phyloP scores from a whole-genome alignment of 2,113 vertebrate genomes.

The Polypterus bichir region DNA sequence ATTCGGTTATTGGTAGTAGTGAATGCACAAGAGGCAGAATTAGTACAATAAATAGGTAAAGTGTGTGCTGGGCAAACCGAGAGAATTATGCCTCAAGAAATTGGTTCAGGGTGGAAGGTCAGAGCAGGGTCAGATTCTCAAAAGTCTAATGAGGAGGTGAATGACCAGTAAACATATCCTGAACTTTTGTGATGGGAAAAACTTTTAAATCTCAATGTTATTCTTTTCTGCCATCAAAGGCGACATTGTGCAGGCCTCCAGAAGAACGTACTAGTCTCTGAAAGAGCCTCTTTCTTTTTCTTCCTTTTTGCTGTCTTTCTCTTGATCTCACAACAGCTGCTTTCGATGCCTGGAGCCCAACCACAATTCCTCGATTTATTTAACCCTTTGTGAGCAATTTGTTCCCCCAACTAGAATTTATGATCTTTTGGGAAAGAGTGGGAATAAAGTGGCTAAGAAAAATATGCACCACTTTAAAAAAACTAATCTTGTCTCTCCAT shows the following conservation, averaged over 20 bases:
- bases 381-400: too few species aligned
- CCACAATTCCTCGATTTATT: constrained; percentile 50
- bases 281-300: constrained; percentile 60
- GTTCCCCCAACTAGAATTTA: too few species aligned
- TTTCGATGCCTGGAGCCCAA: constrained; percentile 42
- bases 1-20: too few species aligned
- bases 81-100: too few species aligned
- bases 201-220: constrained; percentile 63
- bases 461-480: too few species aligned
- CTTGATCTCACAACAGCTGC: constrained; percentile 47
- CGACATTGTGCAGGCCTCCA: constrained; percentile 61
- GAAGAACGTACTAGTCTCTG: constrained; percentile 60
- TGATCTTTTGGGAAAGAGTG: too few species aligned
- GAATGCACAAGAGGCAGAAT: too few species aligned
- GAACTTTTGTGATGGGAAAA: constrained; percentile 52
- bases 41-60: too few species aligned
- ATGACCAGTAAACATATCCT: constrained; percentile 34
- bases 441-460: too few species aligned
- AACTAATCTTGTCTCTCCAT: too few species aligned
- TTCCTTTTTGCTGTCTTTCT: constrained; percentile 24
- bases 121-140: constrained; percentile 5
- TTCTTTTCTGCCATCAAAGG: constrained; percentile 61
- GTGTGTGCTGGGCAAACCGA: too few species aligned
- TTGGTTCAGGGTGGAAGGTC: too few species aligned
- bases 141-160: constrained; percentile 28